Percentiles rank a stretch among this genome's conserved stretches.
Conservation (phyloP, 1,140 invertebrate species). For the Holotrichia oblita region DNA sequence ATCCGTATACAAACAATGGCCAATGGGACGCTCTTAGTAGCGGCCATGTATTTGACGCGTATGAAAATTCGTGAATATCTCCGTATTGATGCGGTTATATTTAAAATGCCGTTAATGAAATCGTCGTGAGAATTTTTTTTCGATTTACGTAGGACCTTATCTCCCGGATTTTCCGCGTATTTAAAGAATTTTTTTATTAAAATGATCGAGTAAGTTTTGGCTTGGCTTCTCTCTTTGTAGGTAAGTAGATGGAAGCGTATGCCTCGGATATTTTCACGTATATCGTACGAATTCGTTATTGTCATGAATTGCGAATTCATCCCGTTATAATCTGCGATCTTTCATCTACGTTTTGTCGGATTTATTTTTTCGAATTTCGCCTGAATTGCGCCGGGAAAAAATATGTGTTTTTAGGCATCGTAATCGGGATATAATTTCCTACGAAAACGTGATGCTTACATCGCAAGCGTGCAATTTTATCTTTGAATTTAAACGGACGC, state of each 20-base stretch:
- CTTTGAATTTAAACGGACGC: conserved; percentile 19
- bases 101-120: conserved; percentile 56
- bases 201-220: conserved; percentile 18
- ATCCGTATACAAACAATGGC: conserved; percentile 59
- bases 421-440: too few species aligned
- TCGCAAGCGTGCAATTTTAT: neutral
- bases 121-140: conserved; percentile 55
- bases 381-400: neutral
- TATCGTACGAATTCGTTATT: conserved; percentile 13
- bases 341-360: neutral
- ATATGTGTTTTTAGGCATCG: neutral
- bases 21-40: conserved; percentile 56
- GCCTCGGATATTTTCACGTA: neutral
- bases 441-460: too few species aligned
- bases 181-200: conserved; percentile 50
- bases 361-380: neutral
- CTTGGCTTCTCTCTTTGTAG: conserved; percentile 36
- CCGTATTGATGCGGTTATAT: conserved; percentile 49
- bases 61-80: conserved; percentile 55
- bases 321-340: neutral
- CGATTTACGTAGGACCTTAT: conserved; percentile 57
- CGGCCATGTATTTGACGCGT: conserved; percentile 48
- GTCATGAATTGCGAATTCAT: neutral
- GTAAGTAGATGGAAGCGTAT: neutral
- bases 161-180: conserved; percentile 53